Base-by-base conservation (phyloP, 2,888 invertebrate species). In the Dorcus hopei region DNA sequence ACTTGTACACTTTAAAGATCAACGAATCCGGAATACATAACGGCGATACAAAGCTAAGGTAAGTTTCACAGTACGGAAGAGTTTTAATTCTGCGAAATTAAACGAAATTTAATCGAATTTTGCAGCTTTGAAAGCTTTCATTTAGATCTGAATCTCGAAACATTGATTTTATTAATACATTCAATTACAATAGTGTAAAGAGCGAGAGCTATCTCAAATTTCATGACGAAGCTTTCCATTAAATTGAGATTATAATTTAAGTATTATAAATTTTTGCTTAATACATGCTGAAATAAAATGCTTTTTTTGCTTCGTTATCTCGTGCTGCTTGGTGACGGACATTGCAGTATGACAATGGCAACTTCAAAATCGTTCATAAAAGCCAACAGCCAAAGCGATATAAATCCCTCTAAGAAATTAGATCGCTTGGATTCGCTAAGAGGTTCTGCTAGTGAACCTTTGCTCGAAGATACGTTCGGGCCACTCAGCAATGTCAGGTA, bases 331-430 rank as follows among this genome's bases (percentile, higher is more conserved):
- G 43, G 19, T 43, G 19, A 9, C 19, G 19, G 14, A 19, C 14
- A n/a, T 16, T 33, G 16, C 45, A 60, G 60, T 39, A 57, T 59
- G 59, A 86, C 87, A 69, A 84, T 88, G 80, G 85, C 88, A 60
- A 89, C 91, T 54, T 93, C 93, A 4, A 93, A 93, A 76, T 91
- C 93, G 14, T 93, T 93, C 75, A 93, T 95, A 76, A 93, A 93
- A 80, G 93, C 91, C 55, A 94, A 93, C 78, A 94, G 93, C 71
- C 89, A 93, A 77, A 87, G 89, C 52, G 92, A 91, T 72, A 82
- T 89, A 61, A 83, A 84, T 42, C 77, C 79, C 33, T 77, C 79
- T 8, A 83, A 80, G 68, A 80, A 80, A 76, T 80, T 91, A 62
- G 88, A 87, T 67, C 83, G 90, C 62, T 79, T 85, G 65, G 86